These are phyloP conservation scores for Mirounga angustirostris DNA, from an alignment of 2,113 vertebrate species.

Conservation along the genomic window DNA sequence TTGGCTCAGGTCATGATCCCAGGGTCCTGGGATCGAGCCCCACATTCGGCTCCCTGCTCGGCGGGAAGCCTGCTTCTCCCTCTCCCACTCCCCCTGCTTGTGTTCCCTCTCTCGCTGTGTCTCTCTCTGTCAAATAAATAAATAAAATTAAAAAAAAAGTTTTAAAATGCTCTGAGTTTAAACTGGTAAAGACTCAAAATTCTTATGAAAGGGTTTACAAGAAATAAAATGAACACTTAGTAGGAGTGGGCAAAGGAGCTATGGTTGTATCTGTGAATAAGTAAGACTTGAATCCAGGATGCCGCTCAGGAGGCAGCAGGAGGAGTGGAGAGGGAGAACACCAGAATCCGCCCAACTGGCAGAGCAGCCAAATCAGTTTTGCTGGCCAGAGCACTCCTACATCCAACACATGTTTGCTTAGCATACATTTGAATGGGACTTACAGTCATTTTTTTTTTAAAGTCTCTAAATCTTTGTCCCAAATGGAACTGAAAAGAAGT, in stretches of 20 bases:
- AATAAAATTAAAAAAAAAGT: too few relatives aligned
- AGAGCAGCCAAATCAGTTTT: rapidly evolving
- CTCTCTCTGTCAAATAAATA: too few relatives aligned
- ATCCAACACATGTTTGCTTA: background rate
- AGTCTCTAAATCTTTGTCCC: background rate
- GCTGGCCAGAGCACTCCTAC: background rate
- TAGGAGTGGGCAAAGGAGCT: background rate
- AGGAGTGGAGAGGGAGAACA: rapidly evolving
- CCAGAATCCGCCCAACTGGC: background rate
- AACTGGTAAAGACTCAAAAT: background rate
- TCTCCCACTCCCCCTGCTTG: too few relatives aligned
- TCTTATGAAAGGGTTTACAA: background rate
- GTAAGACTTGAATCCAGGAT: background rate
- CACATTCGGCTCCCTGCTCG: too few relatives aligned
- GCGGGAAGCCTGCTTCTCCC: too few relatives aligned
- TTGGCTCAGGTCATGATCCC: too few relatives aligned
- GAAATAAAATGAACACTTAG: background rate
- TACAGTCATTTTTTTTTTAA: background rate
- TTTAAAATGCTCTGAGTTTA: slow-evolving; percentile 28
- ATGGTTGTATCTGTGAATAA: background rate
- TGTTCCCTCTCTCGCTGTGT: too few relatives aligned
- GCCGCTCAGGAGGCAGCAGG: background rate
- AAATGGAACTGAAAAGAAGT: background rate
- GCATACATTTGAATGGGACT: background rate
- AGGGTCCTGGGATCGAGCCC: too few relatives aligned